Percentiles rank a stretch among this genome's conserved stretches.
phyloP scores from a whole-genome alignment of 2,113 vertebrate genomes.

The Dolichallabes microphthalmus region DNA sequence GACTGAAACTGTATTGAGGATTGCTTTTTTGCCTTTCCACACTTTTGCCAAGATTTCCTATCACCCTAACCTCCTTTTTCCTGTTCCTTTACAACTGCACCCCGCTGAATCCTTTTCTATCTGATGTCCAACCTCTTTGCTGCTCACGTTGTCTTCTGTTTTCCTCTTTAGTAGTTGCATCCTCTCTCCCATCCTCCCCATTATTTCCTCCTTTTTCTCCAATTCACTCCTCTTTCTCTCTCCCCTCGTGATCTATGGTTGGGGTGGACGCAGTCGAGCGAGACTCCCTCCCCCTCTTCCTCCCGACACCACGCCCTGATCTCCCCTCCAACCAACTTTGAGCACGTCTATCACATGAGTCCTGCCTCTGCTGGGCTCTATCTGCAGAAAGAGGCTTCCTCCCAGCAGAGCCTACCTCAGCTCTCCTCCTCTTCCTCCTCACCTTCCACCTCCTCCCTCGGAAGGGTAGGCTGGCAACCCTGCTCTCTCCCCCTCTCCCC shows the following conservation, averaged over 20 bases:
- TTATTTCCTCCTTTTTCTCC: slow-evolving; percentile 62
- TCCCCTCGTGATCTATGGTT: slow-evolving; percentile 60
- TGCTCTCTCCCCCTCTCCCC: slow-evolving; percentile 46
- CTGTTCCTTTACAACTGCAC: slow-evolving; percentile 20
- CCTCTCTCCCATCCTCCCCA: slow-evolving; percentile 61
- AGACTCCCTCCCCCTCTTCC: slow-evolving; percentile 78
- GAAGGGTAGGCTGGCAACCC: slow-evolving; percentile 79
- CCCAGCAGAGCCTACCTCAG: slow-evolving; percentile 70
- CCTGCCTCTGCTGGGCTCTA: slow-evolving; percentile 77
- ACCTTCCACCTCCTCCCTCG: slow-evolving; percentile 81
- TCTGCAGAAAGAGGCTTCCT: slow-evolving; percentile 80
- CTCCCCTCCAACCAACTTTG: slow-evolving; percentile 83
- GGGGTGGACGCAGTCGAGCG: slow-evolving; percentile 70
- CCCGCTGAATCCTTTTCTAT: slow-evolving; percentile 28
- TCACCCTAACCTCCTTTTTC: slow-evolving; percentile 18
- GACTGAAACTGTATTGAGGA: neutral
- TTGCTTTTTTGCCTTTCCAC: neutral
- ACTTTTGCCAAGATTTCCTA: neutral
- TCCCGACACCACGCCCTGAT: slow-evolving; percentile 79
- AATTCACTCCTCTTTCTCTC: slow-evolving; percentile 66
- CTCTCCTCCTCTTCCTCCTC: slow-evolving; percentile 78
- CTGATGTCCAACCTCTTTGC: neutral
- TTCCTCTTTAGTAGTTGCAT: slow-evolving; percentile 23
- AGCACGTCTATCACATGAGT: slow-evolving; percentile 84
- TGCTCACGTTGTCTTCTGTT: slow-evolving; percentile 23